Evolutionary conservation across 1,140 invertebrate genomes (phyloP).

Genomic region (Neodiprion virginianus): DNA sequence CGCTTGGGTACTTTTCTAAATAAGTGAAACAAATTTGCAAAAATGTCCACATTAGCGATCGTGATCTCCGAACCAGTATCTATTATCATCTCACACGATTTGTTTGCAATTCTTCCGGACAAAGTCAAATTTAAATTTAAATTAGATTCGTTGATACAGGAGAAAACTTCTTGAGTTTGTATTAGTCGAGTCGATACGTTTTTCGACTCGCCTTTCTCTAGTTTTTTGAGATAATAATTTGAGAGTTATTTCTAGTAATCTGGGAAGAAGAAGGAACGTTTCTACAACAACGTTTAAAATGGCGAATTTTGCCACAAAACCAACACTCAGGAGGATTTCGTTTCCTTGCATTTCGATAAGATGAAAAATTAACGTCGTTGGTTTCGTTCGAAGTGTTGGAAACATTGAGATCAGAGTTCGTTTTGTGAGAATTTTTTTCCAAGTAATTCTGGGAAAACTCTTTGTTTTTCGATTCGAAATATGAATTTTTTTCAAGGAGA

Average conservation of each 20-base stretch:
- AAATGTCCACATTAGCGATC: constrained; percentile 8
- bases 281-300: constrained; percentile 11
- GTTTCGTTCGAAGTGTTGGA: constrained; percentile 12
- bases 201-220: constrained; percentile 16
- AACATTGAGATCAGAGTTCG: background rate
- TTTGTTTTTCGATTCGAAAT: constrained; percentile 16
- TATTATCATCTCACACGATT: constrained; percentile 12
- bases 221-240: constrained; percentile 8
- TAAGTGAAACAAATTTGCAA: constrained; percentile 15
- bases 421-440: constrained; percentile 11
- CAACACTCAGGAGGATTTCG: constrained; percentile 11
- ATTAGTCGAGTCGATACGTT: constrained; percentile 14
- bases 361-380: constrained; percentile 10
- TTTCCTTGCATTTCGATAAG: constrained; percentile 9
- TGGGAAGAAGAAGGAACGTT: constrained; percentile 14
- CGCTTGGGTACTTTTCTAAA: constrained; percentile 9
- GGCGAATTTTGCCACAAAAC: constrained; percentile 6
- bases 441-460: constrained; percentile 9
- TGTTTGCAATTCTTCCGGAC: constrained; percentile 11
- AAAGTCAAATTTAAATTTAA: constrained; percentile 15
- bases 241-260: constrained; percentile 11
- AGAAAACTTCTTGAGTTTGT: constrained; percentile 11
- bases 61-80: constrained; percentile 15
- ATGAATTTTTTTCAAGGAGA: constrained; percentile 12
- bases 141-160: constrained; percentile 12